Evolutionary conservation across 2,888 invertebrate species (phyloP).

Genomic region (Cancer borealis): DNA sequence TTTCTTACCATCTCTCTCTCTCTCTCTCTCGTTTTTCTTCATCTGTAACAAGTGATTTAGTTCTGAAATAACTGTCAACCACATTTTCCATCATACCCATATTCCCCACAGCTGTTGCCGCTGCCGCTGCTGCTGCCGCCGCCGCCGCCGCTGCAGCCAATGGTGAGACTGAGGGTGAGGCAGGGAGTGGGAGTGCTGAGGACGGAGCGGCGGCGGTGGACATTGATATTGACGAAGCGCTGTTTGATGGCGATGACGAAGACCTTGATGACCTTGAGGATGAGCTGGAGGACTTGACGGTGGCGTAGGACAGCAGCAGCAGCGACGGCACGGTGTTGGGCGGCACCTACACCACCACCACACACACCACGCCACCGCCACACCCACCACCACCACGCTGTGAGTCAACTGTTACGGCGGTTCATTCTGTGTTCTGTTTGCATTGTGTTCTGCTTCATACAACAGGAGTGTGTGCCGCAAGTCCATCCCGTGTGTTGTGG

Average conservation of each 20-base stretch:
- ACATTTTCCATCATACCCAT: neutral
- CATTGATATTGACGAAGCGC: constrained; percentile 93
- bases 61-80: neutral
- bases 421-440: neutral
- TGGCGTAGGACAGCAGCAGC: constrained; percentile 60
- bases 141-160: neutral
- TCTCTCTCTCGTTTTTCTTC: neutral
- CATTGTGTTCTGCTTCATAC: neutral
- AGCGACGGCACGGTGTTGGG: neutral
- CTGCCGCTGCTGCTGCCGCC: neutral
- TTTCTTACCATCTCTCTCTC: neutral
- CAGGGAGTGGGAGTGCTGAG: constrained; percentile 76
- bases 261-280: constrained; percentile 90
- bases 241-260: constrained; percentile 89
- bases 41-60: too few relatives aligned
- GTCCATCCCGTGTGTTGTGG: neutral
- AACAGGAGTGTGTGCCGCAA: neutral
- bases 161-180: neutral
- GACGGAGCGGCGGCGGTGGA: constrained; percentile 82
- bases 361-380: neutral
- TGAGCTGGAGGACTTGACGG: constrained; percentile 86
- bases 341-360: neutral
- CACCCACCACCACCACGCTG: neutral
- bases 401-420: neutral
- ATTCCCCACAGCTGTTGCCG: neutral